Evolutionary conservation across 2,888 invertebrate genomes (phyloP).

Genomic region (Sylvicola cinctus): DNA sequence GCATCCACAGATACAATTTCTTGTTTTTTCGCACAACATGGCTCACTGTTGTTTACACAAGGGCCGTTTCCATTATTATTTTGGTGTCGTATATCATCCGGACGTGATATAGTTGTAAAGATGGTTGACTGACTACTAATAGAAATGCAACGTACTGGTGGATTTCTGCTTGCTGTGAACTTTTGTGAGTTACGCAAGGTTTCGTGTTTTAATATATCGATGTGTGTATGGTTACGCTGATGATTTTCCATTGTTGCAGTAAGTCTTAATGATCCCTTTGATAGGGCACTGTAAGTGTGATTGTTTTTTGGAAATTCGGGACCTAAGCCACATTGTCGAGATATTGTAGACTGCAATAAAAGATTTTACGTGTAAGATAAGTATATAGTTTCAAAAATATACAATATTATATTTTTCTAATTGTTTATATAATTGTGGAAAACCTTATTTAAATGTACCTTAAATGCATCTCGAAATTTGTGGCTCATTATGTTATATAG

Average conservation of each 20-base stretch:
- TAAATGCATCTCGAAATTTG: conserved; percentile 73
- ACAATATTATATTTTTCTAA: no score
- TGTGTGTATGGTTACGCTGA: background rate
- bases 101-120: conserved; percentile 1
- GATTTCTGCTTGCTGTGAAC: background rate
- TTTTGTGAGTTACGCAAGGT: background rate
- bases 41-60: no score
- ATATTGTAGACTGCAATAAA: conserved; percentile 17
- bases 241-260: conserved; percentile 21
- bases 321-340: conserved; percentile 19
- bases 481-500: conserved; percentile 80
- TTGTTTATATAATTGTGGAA: no score
- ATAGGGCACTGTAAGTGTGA: conserved; percentile 20
- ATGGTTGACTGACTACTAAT: conserved; percentile 18
- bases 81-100: no score
- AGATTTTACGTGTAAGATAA: background rate
- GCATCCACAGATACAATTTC: no score
- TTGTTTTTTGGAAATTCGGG: conserved; percentile 17
- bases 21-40: no score
- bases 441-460: conserved; percentile 32
- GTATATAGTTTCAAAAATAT: background rate
- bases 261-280: conserved; percentile 21
- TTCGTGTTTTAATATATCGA: background rate
- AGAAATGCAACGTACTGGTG: conserved; percentile 14
- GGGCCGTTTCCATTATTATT: no score